Percentiles rank a stretch among this genome's conserved stretches.
Evolutionary conservation across 2,888 invertebrate genomes (phyloP).

Genomic region (Alsophila aescularia): DNA sequence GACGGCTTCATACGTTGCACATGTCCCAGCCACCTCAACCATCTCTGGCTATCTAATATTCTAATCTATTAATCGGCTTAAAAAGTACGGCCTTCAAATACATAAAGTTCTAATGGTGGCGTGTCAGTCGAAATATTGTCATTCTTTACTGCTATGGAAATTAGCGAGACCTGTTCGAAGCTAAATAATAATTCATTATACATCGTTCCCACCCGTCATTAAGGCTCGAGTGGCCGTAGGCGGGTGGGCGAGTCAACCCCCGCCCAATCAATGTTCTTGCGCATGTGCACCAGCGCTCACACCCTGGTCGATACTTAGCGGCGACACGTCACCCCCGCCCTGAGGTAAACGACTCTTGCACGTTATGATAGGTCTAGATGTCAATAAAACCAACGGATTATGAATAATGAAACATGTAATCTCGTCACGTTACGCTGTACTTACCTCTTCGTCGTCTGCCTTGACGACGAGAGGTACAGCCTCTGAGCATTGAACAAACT

Average conservation of each 20-base stretch:
- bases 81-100: neutral
- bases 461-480: too few species aligned
- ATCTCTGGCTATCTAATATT: too few species aligned
- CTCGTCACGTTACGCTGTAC: too few species aligned
- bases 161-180: neutral
- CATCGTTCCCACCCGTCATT: conserved; percentile 24
- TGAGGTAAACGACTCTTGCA: conserved; percentile 72
- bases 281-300: conserved; percentile 52
- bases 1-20: too few species aligned
- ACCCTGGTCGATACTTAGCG: conserved; percentile 52
- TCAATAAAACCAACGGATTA: conserved; percentile 29
- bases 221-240: conserved; percentile 17
- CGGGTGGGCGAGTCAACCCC: conserved; percentile 47
- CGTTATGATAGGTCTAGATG: conserved; percentile 77
- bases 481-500: too few species aligned
- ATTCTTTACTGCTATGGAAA: neutral
- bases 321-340: conserved; percentile 64
- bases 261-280: conserved; percentile 52
- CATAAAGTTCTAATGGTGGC: neutral
- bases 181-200: conserved; percentile 25
- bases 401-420: conserved; percentile 17
- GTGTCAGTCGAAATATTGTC: too few species aligned
- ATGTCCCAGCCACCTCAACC: too few species aligned
- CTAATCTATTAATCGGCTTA: too few species aligned
- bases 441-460: too few species aligned